Base-by-base conservation (phyloP, 35 echinoderm and acorn worm species). In the Chiridota heheva region DNA sequence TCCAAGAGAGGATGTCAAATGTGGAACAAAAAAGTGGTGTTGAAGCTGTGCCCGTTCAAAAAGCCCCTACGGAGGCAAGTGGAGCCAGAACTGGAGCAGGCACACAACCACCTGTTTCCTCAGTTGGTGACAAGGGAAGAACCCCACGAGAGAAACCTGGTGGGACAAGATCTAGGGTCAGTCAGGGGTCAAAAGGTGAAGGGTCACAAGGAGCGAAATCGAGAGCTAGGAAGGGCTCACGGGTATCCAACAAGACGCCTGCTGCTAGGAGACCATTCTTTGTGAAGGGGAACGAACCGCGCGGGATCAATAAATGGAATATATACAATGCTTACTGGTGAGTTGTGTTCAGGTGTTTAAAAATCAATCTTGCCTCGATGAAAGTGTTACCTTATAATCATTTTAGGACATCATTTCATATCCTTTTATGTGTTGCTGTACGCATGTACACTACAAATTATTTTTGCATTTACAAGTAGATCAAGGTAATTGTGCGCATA, bases 151-250 rank as follows among this genome's bases (percentile, higher is more conserved):
- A 72, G 49, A 72, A 72, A 25, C 69, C 69, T 6, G 69, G 69
- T 22, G 69, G 69, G 26, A 72, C 69, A 42, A 40, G 69, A 2
- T 72, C 69, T 26, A 72, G 69, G 40, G 69, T 72, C 17, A 72
- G 69, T 16, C 69, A 72, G 40, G 69, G 69, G 36, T 72, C 69
- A 5, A 72, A 72, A 44, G 69, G 69, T n/a, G 69, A 72, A 27
- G n/a, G n/a, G n/a, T n/a, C n/a, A n/a, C 69, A 72, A 42, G 69
- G 69, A 41, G 17, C 69, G 16, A 38, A 42, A 16, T 72, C 69
- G 31, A 44, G 69, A 44, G 69, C 40, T 3, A 47, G 69, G 25
- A 42, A 44, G n/a, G 40, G 40, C 16, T 69, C 65, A n/a, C 36
- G 65, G 35, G 30, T 69, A 31, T 69, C 65, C 26, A 72, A 72